Percentiles rank a stretch among this genome's conserved stretches.
These are phyloP conservation scores for Cheumatopsyche charites DNA, from an alignment of 1,140 invertebrate genomes.

Conservation along the genomic window DNA sequence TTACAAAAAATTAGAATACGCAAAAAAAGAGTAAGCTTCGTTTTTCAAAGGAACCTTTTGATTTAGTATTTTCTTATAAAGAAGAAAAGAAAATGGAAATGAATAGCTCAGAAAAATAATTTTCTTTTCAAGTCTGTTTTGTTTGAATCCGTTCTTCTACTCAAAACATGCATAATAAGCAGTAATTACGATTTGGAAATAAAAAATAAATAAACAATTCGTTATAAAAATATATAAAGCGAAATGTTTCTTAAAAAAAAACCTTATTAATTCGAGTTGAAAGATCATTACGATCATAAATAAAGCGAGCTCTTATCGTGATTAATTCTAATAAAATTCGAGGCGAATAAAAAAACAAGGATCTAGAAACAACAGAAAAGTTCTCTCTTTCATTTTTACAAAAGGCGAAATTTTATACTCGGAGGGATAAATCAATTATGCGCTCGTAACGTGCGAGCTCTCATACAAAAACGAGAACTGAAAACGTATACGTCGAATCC, in stretches of 20 bases:
- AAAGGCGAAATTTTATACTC: conserved; percentile 6
- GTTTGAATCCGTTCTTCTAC: neutral
- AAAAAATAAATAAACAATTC: too few species aligned
- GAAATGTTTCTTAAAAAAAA: too few species aligned
- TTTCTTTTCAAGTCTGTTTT: neutral
- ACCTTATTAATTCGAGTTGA: too few species aligned
- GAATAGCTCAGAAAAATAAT: neutral
- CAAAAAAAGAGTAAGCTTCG: neutral
- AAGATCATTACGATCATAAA: too few species aligned
- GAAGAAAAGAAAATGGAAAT: neutral
- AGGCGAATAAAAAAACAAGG: too few species aligned
- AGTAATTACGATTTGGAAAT: too few species aligned
- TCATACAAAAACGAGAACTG: neutral
- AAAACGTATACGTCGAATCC: neutral
- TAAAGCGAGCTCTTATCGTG: too few species aligned
- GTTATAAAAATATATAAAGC: too few species aligned
- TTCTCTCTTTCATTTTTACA: too few species aligned
- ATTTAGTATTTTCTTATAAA: neutral
- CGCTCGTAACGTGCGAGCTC: conserved; percentile 7
- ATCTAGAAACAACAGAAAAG: too few species aligned
- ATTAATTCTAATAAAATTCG: too few species aligned
- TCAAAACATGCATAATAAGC: neutral
- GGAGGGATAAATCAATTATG: conserved; percentile 17
- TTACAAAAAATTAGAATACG: conserved; percentile 2
- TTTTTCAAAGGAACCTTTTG: neutral